Base-by-base conservation (phyloP, 2,113 vertebrate genomes). In the Clarias batrachus region DNA sequence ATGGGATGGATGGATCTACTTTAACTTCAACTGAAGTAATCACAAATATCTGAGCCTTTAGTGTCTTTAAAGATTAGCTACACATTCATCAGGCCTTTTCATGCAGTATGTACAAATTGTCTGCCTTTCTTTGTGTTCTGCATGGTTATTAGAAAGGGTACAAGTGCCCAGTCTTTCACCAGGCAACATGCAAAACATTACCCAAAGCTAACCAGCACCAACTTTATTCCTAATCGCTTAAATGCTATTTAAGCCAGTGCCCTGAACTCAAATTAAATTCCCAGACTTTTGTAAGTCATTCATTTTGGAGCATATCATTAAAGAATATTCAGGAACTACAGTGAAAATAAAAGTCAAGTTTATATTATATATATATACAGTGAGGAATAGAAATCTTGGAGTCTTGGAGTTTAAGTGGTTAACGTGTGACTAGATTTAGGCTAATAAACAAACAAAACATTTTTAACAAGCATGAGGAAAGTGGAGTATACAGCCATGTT, bases 1-100 rank as follows among this genome's bases (percentile, higher is more conserved):
- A 74, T 19, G 3, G 41, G 68, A 84, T 60, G 48, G 48, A 62
- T 10, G 10, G n/a, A 62, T 37, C 11, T 37, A 52, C 23, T 52
- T 77, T 2, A 85, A 74, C 83, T 48, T 48, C 62, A 62, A 85
- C 25, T 84, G 33, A 60, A 74, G 7, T 3, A 21, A 74, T 74
- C 33, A 41, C 17, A 74, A 62, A 65, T 59, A 62, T 62, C 5
- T 41, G 7, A 7, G 14, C n/a, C 23, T 17, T 60, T 27, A 37
- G 19, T 17, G 66, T 25, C 0, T 41, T n/a, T 27, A 33, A 10
- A 21, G 57, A 85, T 63, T 25, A 84, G 52, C 33, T 63, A 21
- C 81, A 70, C 52, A 68, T 56, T 41, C 8, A 13, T 7, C 23
- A 52, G 48, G 48, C 12, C 48, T 76, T 17, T 41, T 73, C 19